A percentile compares a stretch with the other conserved stretches of the same genome.
Evolutionary conservation across 2,888 invertebrate species (phyloP).

Genomic region (Erannis defoliaria): DNA sequence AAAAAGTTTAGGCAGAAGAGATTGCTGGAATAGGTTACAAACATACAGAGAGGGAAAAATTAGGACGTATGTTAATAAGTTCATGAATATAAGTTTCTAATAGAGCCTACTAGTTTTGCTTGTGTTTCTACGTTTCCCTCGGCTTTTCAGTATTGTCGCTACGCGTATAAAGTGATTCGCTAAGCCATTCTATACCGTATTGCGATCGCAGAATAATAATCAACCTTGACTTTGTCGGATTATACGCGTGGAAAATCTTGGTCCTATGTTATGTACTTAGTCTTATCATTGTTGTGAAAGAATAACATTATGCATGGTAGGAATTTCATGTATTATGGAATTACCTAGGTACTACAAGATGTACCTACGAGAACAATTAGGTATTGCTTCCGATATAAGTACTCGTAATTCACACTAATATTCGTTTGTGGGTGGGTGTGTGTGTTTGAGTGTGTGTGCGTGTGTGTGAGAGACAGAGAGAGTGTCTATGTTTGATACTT

Average conservation of each 20-base stretch:
- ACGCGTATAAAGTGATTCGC: slow-evolving; percentile 12
- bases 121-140: background rate
- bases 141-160: slow-evolving; percentile 1
- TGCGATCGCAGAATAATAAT: slow-evolving; percentile 13
- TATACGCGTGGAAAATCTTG: slow-evolving; percentile 26
- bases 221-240: slow-evolving; percentile 29
- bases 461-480: no score
- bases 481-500: no score
- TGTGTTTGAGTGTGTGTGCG: no score
- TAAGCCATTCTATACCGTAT: slow-evolving; percentile 5
- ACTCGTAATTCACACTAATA: background rate
- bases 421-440: no score
- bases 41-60: no score
- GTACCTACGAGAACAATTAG: background rate
- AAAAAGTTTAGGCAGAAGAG: background rate
- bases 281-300: slow-evolving; percentile 18
- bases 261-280: slow-evolving; percentile 1
- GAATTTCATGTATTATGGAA: slow-evolving; percentile 14
- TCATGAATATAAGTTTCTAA: background rate
- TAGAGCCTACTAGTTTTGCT: background rate
- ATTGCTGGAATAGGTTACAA: no score
- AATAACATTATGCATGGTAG: background rate
- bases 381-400: background rate
- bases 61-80: background rate
- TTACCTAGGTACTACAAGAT: background rate